phyloP scores from a whole-genome alignment of 2,113 vertebrate species.

The Micronycteris hirsuta region DNA sequence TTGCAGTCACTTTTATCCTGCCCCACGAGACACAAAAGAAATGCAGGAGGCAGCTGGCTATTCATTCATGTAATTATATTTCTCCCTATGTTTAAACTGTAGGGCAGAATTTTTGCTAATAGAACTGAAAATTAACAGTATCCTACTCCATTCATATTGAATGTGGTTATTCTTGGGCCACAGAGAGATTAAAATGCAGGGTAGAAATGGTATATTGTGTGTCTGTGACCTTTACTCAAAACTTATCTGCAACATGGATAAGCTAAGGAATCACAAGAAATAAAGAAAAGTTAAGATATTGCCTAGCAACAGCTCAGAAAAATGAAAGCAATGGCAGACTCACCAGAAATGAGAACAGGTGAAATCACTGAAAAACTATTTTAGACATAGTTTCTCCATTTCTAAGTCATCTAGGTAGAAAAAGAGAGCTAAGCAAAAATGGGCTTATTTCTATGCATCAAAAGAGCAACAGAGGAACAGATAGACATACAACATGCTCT shows the following conservation, averaged over 20 bases:
- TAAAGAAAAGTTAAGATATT: conserved; percentile 9
- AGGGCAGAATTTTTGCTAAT: conserved; percentile 46
- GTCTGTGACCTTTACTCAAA: background rate
- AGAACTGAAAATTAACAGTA: conserved; percentile 1
- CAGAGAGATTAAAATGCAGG: background rate
- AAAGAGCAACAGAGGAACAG: conserved; percentile 33
- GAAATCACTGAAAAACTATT: conserved; percentile 56
- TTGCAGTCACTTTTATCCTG: conserved; percentile 45
- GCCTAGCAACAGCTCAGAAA: conserved; percentile 17
- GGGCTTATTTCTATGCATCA: conserved; percentile 49
- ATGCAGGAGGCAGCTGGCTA: conserved; percentile 36
- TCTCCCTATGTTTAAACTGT: conserved; percentile 35
- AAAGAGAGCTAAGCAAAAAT: conserved; percentile 47
- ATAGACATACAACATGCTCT: conserved; percentile 33
- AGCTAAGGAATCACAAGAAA: background rate
- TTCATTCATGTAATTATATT: conserved; percentile 51
- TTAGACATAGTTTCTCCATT: conserved; percentile 44
- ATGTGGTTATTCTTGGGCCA: background rate
- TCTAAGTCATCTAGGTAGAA: conserved; percentile 46
- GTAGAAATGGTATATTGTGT: background rate
- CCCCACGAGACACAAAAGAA: conserved; percentile 11
- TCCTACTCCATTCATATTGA: background rate
- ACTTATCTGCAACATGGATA: background rate
- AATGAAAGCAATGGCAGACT: conserved; percentile 22
- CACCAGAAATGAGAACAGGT: conserved; percentile 38